A percentile compares a stretch with the other conserved stretches of the same genome.
phyloP scores from a whole-genome alignment of 2,797 vertebrate genomes.

The Chanos chanos region DNA sequence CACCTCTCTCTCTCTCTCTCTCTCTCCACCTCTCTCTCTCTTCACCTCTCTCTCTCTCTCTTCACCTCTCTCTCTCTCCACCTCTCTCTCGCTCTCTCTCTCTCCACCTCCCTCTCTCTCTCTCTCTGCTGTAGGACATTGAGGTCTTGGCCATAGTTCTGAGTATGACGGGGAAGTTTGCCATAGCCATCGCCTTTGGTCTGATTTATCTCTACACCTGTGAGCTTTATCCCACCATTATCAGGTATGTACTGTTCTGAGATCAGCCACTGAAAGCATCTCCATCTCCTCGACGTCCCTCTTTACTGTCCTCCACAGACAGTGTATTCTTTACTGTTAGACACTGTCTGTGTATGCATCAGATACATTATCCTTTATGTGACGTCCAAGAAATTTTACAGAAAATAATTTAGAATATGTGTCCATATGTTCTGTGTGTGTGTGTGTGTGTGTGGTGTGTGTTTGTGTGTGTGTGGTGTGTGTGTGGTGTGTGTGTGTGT shows the following conservation, averaged over 20 bases:
- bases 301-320: no score
- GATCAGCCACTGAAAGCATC: not conserved
- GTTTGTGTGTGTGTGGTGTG: no score
- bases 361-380: no score
- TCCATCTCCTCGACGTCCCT: not conserved
- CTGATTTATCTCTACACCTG: slow-evolving; percentile 91
- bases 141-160: slow-evolving; percentile 64
- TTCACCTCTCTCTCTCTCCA: not conserved
- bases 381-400: no score
- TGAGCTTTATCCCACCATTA: slow-evolving; percentile 88
- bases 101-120: not conserved
- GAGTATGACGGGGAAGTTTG: slow-evolving; percentile 86
- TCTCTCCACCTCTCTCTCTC: not conserved
- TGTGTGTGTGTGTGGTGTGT: no score
- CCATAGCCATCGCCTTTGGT: slow-evolving; percentile 85
- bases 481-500: no score
- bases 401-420: no score
- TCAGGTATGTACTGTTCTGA: slow-evolving; percentile 70
- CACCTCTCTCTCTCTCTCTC: no score
- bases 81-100: not conserved
- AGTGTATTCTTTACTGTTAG: no score
- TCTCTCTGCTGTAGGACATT: slow-evolving; percentile 58
- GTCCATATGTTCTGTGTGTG: no score
- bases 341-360: no score
- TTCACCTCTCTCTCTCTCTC: no score